phyloP scores from a whole-genome alignment of 2,113 vertebrate species.

The Gallinago paraguaiae region DNA sequence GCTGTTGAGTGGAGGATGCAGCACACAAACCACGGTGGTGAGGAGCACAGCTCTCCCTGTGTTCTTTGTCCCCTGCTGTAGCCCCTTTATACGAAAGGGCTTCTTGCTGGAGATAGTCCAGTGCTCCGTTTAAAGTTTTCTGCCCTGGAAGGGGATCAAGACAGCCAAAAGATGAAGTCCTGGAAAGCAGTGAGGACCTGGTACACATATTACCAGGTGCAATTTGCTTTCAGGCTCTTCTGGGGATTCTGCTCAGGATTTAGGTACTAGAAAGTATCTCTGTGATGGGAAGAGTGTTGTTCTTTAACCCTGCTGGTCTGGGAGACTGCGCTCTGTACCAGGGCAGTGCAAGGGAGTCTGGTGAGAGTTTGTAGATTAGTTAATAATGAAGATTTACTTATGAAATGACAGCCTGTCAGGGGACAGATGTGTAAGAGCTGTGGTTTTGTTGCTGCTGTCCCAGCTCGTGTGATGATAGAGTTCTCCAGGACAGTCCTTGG shows the following conservation, averaged over 20 bases:
- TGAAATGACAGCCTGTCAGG: not conserved
- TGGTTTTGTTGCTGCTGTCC: not conserved
- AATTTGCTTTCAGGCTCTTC: not conserved
- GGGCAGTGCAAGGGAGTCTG: not conserved
- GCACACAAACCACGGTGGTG: fast-evolving
- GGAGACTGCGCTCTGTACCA: not conserved
- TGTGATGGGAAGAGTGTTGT: not conserved
- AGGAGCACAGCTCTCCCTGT: not conserved
- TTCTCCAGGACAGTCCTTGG: not conserved
- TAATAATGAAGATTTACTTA: not conserved
- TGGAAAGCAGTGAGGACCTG: not conserved
- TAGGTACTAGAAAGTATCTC: not conserved
- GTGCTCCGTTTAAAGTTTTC: not conserved
- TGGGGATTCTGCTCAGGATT: not conserved
- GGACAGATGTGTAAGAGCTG: not conserved
- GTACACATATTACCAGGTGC: fast-evolving
- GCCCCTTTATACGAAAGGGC: not conserved
- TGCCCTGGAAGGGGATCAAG: not conserved
- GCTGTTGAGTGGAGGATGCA: not conserved
- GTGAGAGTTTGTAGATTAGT: not conserved
- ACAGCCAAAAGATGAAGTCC: not conserved
- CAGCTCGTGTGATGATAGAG: not conserved
- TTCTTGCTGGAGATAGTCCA: not conserved
- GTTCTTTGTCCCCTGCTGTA: fast-evolving
- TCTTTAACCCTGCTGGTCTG: not conserved